Evolutionary conservation across 2,888 invertebrate species (phyloP).

Genomic region (Pseudolycoriella hygida): DNA sequence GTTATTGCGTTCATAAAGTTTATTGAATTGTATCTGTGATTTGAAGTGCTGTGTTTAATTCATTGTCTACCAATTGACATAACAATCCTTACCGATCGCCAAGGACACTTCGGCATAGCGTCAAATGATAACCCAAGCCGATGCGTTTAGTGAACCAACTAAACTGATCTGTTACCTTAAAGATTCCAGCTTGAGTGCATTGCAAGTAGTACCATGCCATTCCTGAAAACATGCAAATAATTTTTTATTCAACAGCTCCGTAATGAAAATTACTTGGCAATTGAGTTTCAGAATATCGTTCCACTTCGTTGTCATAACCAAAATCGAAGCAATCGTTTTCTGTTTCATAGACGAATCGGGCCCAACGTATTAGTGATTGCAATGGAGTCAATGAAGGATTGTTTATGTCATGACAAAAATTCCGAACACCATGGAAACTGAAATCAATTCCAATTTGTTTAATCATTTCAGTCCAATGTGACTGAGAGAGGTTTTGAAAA

Average conservation of each 20-base stretch:
- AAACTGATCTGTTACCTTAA: neutral
- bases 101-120: neutral
- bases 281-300: too few relatives aligned
- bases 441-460: neutral
- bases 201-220: neutral
- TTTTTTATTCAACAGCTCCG: too few relatives aligned
- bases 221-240: neutral
- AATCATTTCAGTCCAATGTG: too few relatives aligned
- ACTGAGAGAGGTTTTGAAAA: too few relatives aligned
- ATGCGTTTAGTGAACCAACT: neutral
- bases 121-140: neutral
- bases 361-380: neutral
- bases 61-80: neutral
- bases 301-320: too few relatives aligned
- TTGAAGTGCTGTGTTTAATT: neutral
- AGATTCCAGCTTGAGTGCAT: neutral
- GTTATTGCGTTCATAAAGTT: neutral
- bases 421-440: neutral
- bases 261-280: too few relatives aligned
- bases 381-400: neutral
- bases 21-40: conserved; percentile 1
- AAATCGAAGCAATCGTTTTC: too few relatives aligned
- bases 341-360: neutral
- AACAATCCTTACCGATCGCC: neutral
- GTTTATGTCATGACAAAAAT: neutral